Conservation (phyloP, 2,797 vertebrate genomes). For the Anabacerthia variegaticeps region DNA sequence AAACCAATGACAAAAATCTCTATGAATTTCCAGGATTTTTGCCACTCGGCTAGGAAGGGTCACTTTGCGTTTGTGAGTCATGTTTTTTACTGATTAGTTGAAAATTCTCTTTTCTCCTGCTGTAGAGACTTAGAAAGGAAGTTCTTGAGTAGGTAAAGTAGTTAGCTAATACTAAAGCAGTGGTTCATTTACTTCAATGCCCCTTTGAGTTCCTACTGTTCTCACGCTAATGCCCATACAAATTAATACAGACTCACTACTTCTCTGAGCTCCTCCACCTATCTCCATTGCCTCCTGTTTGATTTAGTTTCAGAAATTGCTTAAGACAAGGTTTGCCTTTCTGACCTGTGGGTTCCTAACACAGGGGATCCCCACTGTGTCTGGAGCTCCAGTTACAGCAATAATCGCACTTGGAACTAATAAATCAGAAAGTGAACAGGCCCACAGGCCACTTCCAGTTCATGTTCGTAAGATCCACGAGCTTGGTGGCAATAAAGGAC, state of each 20-base stretch:
- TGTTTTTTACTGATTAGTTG: not conserved
- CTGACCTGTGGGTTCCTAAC: accelerated
- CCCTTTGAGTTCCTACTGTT: not conserved
- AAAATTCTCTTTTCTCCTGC: not conserved
- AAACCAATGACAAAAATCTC: not conserved
- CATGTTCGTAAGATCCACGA: accelerated
- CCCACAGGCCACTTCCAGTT: not conserved
- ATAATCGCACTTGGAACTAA: not conserved
- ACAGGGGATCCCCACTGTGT: accelerated
- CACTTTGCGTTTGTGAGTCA: not conserved
- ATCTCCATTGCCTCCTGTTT: not conserved
- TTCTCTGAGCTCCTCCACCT: not conserved
- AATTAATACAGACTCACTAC: not conserved
- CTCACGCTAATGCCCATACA: not conserved
- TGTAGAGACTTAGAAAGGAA: not conserved
- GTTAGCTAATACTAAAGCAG: not conserved
- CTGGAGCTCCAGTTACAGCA: not conserved
- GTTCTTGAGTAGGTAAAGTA: not conserved
- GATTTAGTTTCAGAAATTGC: not conserved
- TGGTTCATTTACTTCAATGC: not conserved
- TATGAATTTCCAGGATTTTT: not conserved
- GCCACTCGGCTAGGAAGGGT: not conserved
- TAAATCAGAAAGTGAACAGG: not conserved
- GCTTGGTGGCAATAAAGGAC: not conserved
- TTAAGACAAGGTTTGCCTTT: not conserved